Percentiles rank a stretch among this genome's conserved stretches.
Evolutionary conservation across 2,113 vertebrate genomes (phyloP).

Genomic region (Brachypteracias leptosomus): DNA sequence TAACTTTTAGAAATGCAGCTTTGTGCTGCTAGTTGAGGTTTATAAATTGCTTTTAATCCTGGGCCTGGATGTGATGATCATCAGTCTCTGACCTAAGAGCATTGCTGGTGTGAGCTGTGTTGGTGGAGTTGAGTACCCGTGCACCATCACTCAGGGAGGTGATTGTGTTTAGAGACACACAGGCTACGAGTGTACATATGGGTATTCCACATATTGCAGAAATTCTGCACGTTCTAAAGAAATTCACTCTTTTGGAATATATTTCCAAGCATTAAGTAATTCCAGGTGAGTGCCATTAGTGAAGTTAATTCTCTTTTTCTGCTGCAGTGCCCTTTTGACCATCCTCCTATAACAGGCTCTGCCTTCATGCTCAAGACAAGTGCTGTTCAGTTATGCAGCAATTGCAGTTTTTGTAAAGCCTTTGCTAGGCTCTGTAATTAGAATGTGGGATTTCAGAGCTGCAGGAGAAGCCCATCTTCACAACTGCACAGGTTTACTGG

Average conservation of each 20-base stretch:
- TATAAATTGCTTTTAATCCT: neutral
- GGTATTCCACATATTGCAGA: neutral
- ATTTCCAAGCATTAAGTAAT: rapidly evolving
- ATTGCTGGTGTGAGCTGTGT: neutral
- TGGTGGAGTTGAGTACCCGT: no score
- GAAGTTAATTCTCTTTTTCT: neutral
- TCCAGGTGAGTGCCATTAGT: neutral
- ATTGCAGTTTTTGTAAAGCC: neutral
- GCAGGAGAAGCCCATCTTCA: neutral
- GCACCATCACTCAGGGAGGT: neutral
- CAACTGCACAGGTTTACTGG: neutral
- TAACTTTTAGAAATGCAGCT: neutral
- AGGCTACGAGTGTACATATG: neutral
- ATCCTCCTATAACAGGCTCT: neutral
- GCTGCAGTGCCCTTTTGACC: neutral
- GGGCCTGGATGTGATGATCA: neutral
- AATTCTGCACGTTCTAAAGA: neutral
- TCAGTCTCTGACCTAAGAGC: neutral
- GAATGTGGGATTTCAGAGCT: neutral
- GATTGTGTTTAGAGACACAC: neutral
- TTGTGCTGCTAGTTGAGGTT: neutral
- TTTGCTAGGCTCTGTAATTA: neutral
- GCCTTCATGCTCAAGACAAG: neutral
- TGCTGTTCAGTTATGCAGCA: neutral
- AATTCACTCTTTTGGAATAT: neutral